Evolutionary conservation across 2,888 invertebrate genomes (phyloP), one percentile per base, ranked within the genome.

Genomic region (Lordiphosa fenestrarum): DNA sequence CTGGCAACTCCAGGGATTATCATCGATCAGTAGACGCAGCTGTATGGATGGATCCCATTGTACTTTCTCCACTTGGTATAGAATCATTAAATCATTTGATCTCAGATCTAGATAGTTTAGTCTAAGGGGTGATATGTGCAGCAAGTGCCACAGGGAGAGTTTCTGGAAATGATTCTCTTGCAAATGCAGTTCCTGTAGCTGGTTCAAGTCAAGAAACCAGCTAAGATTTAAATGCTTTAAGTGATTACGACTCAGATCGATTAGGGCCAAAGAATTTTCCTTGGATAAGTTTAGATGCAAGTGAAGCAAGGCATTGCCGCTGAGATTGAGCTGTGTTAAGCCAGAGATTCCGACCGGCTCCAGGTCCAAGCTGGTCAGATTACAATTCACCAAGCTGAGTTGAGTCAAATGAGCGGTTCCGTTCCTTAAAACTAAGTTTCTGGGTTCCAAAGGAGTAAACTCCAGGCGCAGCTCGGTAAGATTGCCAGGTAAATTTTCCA

Each of bases 1-100:
- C 57, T 84, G 73, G 33, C 89, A 89, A 47, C 86, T 86, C 89
- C 88, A 89, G 0, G 87, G 88, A 75, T 89, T 89, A 1, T 60
- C 77, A 64, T 88, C 87, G 53, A 87, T 85, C 5, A 67, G 57
- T 4, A 89, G 69, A n/a, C 69, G 81, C 21, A 85, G 47, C 41
- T 75, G 65, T 23, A 50, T 60, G 5, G 55, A 39, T 10, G 55
- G 68, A 6, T 68, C 38, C 38, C 61, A 53, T 13, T 2, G 49
- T 5, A 61, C 60, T 1, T 35, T 40, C 3, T 62, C 50, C 4
- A 56, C 60, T 1, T 73, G 78, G 2, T 59, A 61, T 1, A 87
- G 49, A 0, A 56, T 54, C 53, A 64, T 33, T 41, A 87, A 53
- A 5, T 59, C 38, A 66, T 87, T 87, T 10, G 40, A 66, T 10